Base-by-base conservation (phyloP, 1,140 invertebrate species). In the Drosophila grimshawi region DNA sequence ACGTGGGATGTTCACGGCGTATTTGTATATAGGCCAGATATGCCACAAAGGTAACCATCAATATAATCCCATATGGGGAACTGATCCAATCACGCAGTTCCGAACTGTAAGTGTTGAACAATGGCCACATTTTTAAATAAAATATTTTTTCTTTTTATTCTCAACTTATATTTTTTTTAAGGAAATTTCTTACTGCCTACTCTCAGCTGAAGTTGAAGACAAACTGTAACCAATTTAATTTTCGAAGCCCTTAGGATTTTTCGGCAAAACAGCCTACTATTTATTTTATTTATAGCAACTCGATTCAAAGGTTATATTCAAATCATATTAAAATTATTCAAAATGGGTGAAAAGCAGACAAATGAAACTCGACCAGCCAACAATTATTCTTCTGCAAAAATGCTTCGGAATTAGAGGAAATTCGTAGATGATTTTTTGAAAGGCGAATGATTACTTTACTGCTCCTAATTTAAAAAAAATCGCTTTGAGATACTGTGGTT, bases 41-140 rank as follows among this genome's bases (percentile, higher is more conserved):
- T 0, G 19, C 80, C 39, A 83, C 3, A 1, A 77, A 5, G 5
- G 69, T 61, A 4, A 56, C 33, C 19, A 80, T 6, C 0, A 45
- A 41, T 5, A 78, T 4, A 6, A 89, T 69, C 3, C 51, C 55
- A 6, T 48, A 8, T 0, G 77, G 77, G 0, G 85, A 88, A 5
- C 6, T 64, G 10, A 48, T 43, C 48, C 49, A 27, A 10, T 86
- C 76, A 1, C 68, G 64, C 0, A 86, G 5, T 33, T 67, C 52
- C 3, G 11, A 10, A 6, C 30, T 51, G 83, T 76, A 86, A 19
- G 19, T 19, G 19, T 19, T 0, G 39, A 4, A n/a, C 35, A 35
- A 7, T 19, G 2, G 19, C 19, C 19, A 19, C 19, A 43, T 43
- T 43, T 0, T n/a, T n/a, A 3, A n/a, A 43, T 43, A n/a, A 8